Base-by-base conservation (phyloP, 1,140 invertebrate genomes). In the Arion vulgaris region DNA sequence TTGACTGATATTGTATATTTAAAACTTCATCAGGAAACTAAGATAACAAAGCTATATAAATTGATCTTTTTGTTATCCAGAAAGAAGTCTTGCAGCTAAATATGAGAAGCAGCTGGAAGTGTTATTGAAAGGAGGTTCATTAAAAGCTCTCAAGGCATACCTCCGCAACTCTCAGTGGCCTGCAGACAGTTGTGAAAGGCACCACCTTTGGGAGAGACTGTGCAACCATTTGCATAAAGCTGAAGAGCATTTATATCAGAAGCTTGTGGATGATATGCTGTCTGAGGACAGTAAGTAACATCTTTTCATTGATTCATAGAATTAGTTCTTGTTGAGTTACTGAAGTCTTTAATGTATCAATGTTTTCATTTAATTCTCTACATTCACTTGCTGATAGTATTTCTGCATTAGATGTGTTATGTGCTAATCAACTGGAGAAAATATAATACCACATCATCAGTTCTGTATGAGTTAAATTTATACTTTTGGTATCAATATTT, bases 141-240 rank as follows among this genome's bases (percentile, higher is more conserved):
- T 1, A 23, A 73, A 69, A 39, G 51, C 49, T 62, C 51, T 81
- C 4, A 81, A 81, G 71, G 49, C 69, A 32, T 74, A 73, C 51
- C 36, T 81, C 4, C 39, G 80, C 9, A 73, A 74, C 32, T 81
- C 80, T 41, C 49, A 62, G 23, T 81, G 69, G 71, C 71, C 80
- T 19, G 69, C 80, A 28, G 80, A 81, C 34, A 73, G 69, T 41
- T 23, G 72, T 28, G 23, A 66, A 28, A 34, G 80, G 28, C 9
- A 32, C 0, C 19, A 69, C 0, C 49, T 73, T 0, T 81, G 80
- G 80, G 71, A 73, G 34, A 73, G 74, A 11, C 36, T 81, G 45
- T 81, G 80, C 28, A 11, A n/a, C 28, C 32, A 41, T 38, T 41
- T 38, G 23, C 38, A 74, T 5, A 73, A 81, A 34, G 68, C 49